A percentile compares a stretch with the other conserved stretches of the same genome.
Evolutionary conservation across 64 coral and sea anemone species (phyloP).

Genomic region (Trachythela sp.): DNA sequence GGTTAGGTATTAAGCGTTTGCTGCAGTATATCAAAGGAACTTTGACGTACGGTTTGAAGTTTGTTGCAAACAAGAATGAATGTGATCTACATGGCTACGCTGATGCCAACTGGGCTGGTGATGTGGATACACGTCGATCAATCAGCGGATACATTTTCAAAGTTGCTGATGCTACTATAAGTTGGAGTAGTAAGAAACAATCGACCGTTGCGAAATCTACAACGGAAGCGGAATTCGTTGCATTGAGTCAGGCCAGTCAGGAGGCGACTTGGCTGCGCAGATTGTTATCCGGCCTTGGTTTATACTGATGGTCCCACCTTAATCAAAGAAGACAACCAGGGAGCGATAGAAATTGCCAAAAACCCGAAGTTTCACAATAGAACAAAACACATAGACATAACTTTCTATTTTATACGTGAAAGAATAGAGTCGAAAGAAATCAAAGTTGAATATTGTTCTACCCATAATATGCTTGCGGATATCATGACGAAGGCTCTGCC

Average conservation of each 20-base stretch:
- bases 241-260: neutral
- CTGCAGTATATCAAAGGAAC: neutral
- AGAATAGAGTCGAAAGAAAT: neutral
- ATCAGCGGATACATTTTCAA: neutral
- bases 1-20: neutral
- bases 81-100: neutral
- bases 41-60: neutral
- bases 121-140: neutral
- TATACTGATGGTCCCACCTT: neutral
- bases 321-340: neutral
- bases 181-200: constrained; percentile 1
- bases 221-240: neutral
- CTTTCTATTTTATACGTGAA: neutral
- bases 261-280: neutral
- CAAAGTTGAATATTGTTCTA: constrained; percentile 21
- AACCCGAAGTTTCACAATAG: neutral
- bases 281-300: neutral
- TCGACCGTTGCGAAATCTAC: neutral
- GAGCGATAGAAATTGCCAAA: neutral
- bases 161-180: neutral
- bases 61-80: neutral
- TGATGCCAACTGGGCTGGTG: constrained; percentile 12
- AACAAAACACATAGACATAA: constrained; percentile 14
- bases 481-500: neutral
- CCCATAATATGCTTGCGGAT: neutral